Base-by-base conservation (phyloP, 2,888 invertebrate genomes). In the Luffia ferchaultella region DNA sequence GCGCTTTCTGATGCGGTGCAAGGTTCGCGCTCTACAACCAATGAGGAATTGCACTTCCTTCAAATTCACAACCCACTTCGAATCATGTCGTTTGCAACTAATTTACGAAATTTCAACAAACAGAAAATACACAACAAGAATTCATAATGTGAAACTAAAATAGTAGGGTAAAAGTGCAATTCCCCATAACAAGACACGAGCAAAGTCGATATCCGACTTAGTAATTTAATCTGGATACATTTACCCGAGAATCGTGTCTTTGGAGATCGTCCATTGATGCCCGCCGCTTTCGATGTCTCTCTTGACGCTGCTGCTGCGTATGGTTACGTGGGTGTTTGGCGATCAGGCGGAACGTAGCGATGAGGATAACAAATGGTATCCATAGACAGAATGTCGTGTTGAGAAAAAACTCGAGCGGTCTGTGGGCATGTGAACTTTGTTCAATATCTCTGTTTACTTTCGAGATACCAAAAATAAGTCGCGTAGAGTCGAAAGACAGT, bases 11-110 rank as follows among this genome's bases (percentile, higher is more conserved):
- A 16, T 62, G 63, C 55, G 54, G 54, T 44, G 60, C 61, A 55
- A 52, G 51, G 57, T 57, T 58, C 57, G 55, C 40, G 48, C 53
- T 59, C 74, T 76, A 70, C 59, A 62, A 69, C 68, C 70, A 76
- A 70, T 60, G 61, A 74, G 73, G 73, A 75, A 74, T 73, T 72
- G 74, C 73, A 73, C 73, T 70, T 65, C 54, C 57, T 16, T 3
- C n/a, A 42, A 42, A 30, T 30, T 7, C 30, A n/a, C n/a, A n/a
- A n/a, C n/a, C n/a, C n/a, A n/a, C n/a, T n/a, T n/a, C n/a, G n/a
- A n/a, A n/a, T n/a, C n/a, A n/a, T n/a, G n/a, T n/a, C n/a, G n/a
- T n/a, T n/a, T n/a, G n/a, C n/a, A n/a, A n/a, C n/a, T n/a, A n/a
- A n/a, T n/a, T n/a, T n/a, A 46, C 52, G 48, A 52, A 50, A 44